Evolutionary conservation across 1,140 invertebrate species (phyloP).

Genomic region (Philotrypesis tridentata): DNA sequence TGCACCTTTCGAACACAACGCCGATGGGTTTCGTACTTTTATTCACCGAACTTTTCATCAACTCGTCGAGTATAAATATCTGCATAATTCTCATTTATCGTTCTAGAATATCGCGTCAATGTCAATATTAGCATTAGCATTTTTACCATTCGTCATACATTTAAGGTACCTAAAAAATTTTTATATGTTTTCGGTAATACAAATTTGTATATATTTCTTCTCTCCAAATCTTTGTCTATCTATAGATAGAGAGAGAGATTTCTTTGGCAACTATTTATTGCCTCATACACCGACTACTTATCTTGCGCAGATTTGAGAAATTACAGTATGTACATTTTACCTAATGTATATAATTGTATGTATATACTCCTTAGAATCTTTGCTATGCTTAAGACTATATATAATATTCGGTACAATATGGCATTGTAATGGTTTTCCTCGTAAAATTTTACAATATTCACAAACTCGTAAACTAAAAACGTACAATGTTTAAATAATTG

Average conservation of each 20-base stretch:
- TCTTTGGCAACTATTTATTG: constrained; percentile 48
- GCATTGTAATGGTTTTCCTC: constrained; percentile 1
- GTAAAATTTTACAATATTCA: constrained; percentile 49
- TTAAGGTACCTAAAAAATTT: constrained; percentile 33
- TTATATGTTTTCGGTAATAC: constrained; percentile 38
- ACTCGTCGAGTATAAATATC: constrained; percentile 13
- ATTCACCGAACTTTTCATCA: neutral
- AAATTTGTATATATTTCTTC: constrained; percentile 30
- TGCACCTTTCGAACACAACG: neutral
- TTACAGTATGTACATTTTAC: constrained; percentile 47
- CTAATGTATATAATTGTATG: constrained; percentile 33
- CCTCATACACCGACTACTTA: constrained; percentile 18
- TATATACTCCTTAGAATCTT: constrained; percentile 8
- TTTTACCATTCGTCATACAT: neutral
- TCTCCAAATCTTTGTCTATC: neutral
- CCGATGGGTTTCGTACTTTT: constrained; percentile 18
- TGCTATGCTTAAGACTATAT: neutral
- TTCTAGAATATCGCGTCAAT: constrained; percentile 1
- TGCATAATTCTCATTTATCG: neutral
- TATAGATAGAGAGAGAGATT: constrained; percentile 13
- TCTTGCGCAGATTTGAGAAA: constrained; percentile 28
- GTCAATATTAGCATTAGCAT: constrained; percentile 5
- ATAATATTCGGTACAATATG: constrained; percentile 11
- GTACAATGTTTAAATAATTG: constrained; percentile 19
- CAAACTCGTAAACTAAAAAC: constrained; percentile 19